Evolutionary conservation across 1,140 invertebrate genomes (phyloP).

Genomic region (Calephelis virginiensis): DNA sequence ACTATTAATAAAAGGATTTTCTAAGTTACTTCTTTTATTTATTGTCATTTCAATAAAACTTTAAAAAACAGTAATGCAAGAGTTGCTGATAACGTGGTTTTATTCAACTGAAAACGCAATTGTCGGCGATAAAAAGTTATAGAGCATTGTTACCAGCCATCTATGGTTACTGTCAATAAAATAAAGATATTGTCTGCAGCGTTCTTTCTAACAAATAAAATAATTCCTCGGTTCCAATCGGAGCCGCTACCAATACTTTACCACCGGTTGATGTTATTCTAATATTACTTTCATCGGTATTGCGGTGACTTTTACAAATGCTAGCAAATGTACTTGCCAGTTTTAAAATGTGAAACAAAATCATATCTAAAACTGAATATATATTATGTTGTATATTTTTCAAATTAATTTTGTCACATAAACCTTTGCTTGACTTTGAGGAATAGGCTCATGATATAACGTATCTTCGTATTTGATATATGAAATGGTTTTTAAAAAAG

Average conservation of each 20-base stretch:
- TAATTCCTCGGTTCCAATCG: neutral
- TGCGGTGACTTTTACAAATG: neutral
- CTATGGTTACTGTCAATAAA: conserved; percentile 6
- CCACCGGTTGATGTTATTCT: neutral
- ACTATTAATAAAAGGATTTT: neutral
- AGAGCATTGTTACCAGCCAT: conserved; percentile 4
- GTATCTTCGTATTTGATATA: no score
- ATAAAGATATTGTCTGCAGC: conserved; percentile 3
- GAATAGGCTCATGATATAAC: no score
- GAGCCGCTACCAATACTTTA: neutral
- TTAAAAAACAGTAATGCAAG: no score
- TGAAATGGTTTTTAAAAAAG: no score
- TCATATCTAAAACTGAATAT: no score
- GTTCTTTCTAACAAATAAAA: conserved; percentile 8
- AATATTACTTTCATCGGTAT: neutral
- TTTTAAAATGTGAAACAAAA: no score
- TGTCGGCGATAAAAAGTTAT: conserved; percentile 2
- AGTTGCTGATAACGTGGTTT: conserved; percentile 3
- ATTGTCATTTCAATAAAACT: no score
- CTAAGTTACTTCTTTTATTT: neutral
- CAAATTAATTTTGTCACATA: no score
- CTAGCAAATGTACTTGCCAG: no score
- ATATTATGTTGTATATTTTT: no score
- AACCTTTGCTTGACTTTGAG: no score
- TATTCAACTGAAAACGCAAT: conserved; percentile 1